Percentiles rank a stretch among this genome's conserved stretches.
These are phyloP conservation scores for Corydoras sp. DNA, from an alignment of 2,113 vertebrate genomes.

Conservation along the genomic window DNA sequence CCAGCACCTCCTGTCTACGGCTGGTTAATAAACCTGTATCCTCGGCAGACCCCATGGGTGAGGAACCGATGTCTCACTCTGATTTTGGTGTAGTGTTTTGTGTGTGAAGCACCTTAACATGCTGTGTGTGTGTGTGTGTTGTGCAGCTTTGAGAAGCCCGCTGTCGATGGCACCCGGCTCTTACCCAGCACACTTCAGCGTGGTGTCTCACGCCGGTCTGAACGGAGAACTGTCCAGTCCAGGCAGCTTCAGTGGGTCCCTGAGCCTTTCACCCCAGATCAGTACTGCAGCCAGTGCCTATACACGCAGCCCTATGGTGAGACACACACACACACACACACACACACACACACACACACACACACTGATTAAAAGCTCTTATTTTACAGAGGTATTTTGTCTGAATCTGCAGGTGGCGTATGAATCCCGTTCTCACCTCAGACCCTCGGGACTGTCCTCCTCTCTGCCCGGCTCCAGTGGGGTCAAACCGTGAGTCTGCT, in stretches of 20 bases:
- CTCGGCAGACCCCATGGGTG: slow-evolving; percentile 65
- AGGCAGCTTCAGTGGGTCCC: slow-evolving; percentile 71
- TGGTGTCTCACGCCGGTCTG: slow-evolving; percentile 75
- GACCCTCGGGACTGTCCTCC: slow-evolving; percentile 69
- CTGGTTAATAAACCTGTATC: neutral
- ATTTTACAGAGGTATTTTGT: too few species aligned
- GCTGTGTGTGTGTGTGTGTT: too few species aligned
- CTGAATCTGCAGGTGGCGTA: slow-evolving; percentile 62
- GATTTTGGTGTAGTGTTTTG: too few species aligned
- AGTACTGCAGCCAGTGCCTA: slow-evolving; percentile 72
- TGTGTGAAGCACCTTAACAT: too few species aligned
- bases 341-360: slow-evolving; percentile 4
- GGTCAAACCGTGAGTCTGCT: slow-evolving; percentile 79
- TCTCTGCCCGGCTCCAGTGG: slow-evolving; percentile 71
- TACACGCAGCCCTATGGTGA: slow-evolving; percentile 78
- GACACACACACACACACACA: slow-evolving; percentile 11
- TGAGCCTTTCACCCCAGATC: slow-evolving; percentile 81
- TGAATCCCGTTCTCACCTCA: slow-evolving; percentile 81
- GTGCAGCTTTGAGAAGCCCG: slow-evolving; percentile 77
- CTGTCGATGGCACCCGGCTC: slow-evolving; percentile 71
- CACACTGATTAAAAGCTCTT: too few species aligned
- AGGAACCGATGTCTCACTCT: slow-evolving; percentile 42
- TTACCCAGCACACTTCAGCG: slow-evolving; percentile 74
- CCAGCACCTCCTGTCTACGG: slow-evolving; percentile 70
- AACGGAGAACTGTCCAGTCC: slow-evolving; percentile 76